A percentile compares a stretch with the other conserved stretches of the same genome.
These are phyloP conservation scores for Epiblema foenella DNA, from an alignment of 2,888 invertebrate genomes.

Conservation along the genomic window DNA sequence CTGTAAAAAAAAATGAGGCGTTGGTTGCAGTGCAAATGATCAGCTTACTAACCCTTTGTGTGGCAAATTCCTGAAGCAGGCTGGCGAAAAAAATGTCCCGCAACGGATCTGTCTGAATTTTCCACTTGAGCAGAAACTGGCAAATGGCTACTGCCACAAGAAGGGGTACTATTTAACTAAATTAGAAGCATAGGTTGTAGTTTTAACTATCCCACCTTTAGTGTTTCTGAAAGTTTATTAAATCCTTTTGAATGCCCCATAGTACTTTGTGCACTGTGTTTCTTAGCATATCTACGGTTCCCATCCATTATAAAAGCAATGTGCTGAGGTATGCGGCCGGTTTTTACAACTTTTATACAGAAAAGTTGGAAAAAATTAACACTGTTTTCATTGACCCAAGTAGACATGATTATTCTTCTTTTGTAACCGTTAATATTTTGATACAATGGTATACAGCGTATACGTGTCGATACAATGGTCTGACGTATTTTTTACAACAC, in stretches of 20 bases:
- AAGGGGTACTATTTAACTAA: background rate
- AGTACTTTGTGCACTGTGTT: conserved; percentile 89
- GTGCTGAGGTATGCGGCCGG: conserved; percentile 94
- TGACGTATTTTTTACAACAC: background rate
- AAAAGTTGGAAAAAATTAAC: conserved; percentile 91
- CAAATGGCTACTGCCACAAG: too few species aligned
- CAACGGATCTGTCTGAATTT: too few species aligned
- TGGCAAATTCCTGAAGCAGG: too few species aligned
- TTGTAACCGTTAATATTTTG: background rate
- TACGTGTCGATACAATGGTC: background rate
- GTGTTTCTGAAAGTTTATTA: conserved; percentile 91
- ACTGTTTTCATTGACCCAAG: conserved; percentile 91
- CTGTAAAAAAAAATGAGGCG: conserved; percentile 65
- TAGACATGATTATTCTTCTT: conserved; percentile 61
- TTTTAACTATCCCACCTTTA: conserved; percentile 82
- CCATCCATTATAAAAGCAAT: conserved; percentile 99
- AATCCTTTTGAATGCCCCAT: conserved; percentile 95
- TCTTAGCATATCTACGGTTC: conserved; percentile 96
- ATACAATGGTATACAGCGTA: background rate
- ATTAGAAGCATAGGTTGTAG: background rate
- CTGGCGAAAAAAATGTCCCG: too few species aligned
- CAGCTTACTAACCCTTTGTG: too few species aligned
- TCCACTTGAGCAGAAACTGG: too few species aligned
- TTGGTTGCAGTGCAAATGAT: too few species aligned
- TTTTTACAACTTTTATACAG: conserved; percentile 88